Percentiles rank a stretch among this genome's conserved stretches.
Conservation (phyloP, 1,140 invertebrate species). For the Drosophila chauvacae region DNA sequence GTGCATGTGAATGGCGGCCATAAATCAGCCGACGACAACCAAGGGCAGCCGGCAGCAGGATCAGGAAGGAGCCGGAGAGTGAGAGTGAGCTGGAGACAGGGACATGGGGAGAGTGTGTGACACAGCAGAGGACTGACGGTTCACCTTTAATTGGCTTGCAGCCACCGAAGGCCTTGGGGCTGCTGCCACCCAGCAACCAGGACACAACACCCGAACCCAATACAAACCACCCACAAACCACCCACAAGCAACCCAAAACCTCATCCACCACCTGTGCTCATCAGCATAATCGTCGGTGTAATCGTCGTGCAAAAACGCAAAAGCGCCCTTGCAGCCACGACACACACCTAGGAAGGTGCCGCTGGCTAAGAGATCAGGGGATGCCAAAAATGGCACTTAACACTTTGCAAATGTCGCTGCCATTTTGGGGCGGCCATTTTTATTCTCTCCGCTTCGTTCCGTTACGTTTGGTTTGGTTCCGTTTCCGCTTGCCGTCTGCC, state of each 20-base stretch:
- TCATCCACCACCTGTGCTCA: conserved; percentile 19
- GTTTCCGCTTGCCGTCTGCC: conserved; percentile 7
- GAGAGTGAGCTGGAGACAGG: neutral
- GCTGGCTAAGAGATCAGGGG: conserved; percentile 15
- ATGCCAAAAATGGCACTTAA: conserved; percentile 56
- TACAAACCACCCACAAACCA: neutral
- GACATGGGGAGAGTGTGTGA: neutral
- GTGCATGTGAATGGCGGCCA: conserved; percentile 58
- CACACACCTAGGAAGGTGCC: conserved; percentile 27
- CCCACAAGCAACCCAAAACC: neutral
- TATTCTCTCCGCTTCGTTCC: conserved; percentile 6
- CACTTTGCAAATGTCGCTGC: conserved; percentile 56
- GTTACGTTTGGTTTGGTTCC: neutral
- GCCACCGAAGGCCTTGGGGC: conserved; percentile 25
- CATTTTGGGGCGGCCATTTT: conserved; percentile 46
- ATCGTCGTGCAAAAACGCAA: conserved; percentile 36
- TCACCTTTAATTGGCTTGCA: conserved; percentile 56
- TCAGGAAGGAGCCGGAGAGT: neutral
- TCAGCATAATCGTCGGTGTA: conserved; percentile 62
- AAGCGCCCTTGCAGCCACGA: conserved; percentile 6
- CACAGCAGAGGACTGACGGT: conserved; percentile 26
- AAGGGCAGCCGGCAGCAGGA: conserved; percentile 29
- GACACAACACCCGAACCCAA: neutral
- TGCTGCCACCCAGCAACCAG: neutral
- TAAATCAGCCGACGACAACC: conserved; percentile 57